phyloP scores from a whole-genome alignment of 1,140 invertebrate species.

The Diorhabda elongata region DNA sequence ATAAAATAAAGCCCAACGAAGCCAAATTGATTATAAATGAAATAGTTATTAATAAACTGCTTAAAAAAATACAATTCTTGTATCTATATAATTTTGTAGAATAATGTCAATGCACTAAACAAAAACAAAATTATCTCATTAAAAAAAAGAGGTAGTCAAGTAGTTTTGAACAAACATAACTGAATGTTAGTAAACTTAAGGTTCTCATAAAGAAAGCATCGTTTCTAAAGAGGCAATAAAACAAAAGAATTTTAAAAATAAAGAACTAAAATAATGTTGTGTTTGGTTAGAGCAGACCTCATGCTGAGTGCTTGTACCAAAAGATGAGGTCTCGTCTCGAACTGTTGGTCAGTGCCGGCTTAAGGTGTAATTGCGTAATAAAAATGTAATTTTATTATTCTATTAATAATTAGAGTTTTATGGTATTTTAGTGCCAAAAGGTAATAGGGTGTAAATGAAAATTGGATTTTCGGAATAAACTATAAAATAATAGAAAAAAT shows the following conservation, averaged over 20 bases:
- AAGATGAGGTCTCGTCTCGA: slow-evolving; percentile 3
- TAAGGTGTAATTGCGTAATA: background rate
- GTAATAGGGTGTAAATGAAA: too few relatives aligned
- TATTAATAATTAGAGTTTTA: background rate
- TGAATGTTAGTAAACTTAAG: background rate
- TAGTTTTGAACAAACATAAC: background rate
- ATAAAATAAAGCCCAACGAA: too few relatives aligned
- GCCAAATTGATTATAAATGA: too few relatives aligned
- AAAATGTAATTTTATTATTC: background rate
- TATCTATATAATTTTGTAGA: too few relatives aligned
- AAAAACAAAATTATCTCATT: too few relatives aligned
- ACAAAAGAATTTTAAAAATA: slow-evolving; percentile 14
- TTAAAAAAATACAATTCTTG: too few relatives aligned
- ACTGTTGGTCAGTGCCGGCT: slow-evolving; percentile 4
- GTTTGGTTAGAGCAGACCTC: slow-evolving; percentile 14
- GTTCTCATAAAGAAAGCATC: background rate
- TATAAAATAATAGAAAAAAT: too few relatives aligned
- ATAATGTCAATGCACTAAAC: too few relatives aligned
- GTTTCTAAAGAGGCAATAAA: background rate
- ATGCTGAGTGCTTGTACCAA: slow-evolving; percentile 5
- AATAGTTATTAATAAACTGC: too few relatives aligned
- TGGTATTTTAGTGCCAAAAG: background rate
- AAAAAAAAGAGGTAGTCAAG: too few relatives aligned
- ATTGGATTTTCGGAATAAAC: too few relatives aligned
- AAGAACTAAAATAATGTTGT: slow-evolving; percentile 14